Evolutionary conservation across 2,113 vertebrate genomes (phyloP).

Genomic region (Setophaga coronata): DNA sequence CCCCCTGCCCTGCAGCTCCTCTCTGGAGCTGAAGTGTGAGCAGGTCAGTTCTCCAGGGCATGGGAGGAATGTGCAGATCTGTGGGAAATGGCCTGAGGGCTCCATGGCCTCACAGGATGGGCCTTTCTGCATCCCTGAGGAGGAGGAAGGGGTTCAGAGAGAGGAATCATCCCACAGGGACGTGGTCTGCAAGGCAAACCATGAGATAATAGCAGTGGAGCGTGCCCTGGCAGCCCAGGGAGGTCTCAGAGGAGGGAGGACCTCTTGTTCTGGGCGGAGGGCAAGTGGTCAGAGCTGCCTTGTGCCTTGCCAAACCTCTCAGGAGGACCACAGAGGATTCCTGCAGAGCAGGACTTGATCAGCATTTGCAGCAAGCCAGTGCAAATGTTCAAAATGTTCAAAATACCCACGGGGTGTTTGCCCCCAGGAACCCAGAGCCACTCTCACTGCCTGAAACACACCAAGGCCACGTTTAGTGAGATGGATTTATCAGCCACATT

Average conservation of each 20-base stretch:
- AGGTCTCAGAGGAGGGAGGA: neutral
- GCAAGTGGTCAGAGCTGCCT: neutral
- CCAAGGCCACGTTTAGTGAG: neutral
- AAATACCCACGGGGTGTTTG: neutral
- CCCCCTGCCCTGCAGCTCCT: neutral
- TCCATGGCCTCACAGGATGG: neutral
- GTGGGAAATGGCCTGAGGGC: neutral
- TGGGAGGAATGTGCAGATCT: neutral
- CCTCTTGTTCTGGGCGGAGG: neutral
- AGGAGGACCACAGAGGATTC: neutral
- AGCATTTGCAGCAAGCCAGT: neutral
- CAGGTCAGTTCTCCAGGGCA: neutral
- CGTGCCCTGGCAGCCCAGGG: neutral
- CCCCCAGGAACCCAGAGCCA: neutral
- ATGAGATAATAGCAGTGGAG: neutral
- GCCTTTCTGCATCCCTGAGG: neutral
- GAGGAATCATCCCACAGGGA: neutral
- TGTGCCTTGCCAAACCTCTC: neutral
- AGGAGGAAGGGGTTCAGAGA: neutral
- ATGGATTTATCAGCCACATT: slow-evolving; percentile 63
- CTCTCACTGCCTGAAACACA: neutral
- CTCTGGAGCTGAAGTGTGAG: neutral
- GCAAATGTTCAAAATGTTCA: neutral
- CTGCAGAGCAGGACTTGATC: neutral
- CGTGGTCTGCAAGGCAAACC: neutral